Conservation (phyloP, 2,888 invertebrate species). For the Xylota sylvarum region DNA sequence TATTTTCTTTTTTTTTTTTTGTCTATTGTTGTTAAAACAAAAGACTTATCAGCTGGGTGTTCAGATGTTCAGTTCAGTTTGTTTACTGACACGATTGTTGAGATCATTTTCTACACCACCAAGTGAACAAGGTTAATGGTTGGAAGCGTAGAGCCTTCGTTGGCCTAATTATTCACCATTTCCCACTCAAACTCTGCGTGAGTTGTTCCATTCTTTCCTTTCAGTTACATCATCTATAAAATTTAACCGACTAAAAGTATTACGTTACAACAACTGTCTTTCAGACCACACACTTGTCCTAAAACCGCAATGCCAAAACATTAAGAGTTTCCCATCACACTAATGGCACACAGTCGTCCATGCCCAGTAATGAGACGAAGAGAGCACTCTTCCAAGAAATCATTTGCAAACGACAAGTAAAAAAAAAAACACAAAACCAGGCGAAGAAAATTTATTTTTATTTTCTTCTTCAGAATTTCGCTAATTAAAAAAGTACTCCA, state of each 20-base stretch:
- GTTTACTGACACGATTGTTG: too few relatives aligned
- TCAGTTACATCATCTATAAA: conserved; percentile 25
- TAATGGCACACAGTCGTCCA: conserved; percentile 39
- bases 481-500: conserved; percentile 68
- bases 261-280: conserved; percentile 9
- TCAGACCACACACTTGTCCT: neutral
- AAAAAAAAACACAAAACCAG: neutral
- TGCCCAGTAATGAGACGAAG: conserved; percentile 1
- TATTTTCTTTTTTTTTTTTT: neutral
- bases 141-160: too few relatives aligned
- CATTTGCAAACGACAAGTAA: neutral
- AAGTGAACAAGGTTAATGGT: too few relatives aligned
- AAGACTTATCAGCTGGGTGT: neutral
- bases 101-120: too few relatives aligned
- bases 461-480: conserved; percentile 55
- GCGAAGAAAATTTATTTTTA: conserved; percentile 26
- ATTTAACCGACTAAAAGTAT: conserved; percentile 17
- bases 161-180: too few relatives aligned
- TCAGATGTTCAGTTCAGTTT: too few relatives aligned
- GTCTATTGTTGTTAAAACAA: conserved; percentile 20
- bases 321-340: conserved; percentile 38
- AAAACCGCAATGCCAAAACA: conserved; percentile 27
- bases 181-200: neutral
- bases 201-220: neutral
- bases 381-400: conserved; percentile 38